A percentile compares a stretch with the other conserved stretches of the same genome.
Conservation (phyloP, 2,888 invertebrate genomes). For the Argyra leucocephala region DNA sequence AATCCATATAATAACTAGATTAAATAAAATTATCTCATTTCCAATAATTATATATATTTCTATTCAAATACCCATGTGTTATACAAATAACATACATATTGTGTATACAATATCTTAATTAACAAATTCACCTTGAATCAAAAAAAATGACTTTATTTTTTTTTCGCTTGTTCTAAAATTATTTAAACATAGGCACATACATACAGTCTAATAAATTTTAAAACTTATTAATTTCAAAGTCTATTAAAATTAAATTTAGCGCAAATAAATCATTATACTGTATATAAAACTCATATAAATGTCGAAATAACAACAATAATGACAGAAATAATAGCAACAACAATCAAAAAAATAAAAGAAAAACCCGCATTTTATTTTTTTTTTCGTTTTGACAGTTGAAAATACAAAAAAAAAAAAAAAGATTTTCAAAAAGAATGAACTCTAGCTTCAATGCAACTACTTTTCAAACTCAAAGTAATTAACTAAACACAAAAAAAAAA, state of each 20-base stretch:
- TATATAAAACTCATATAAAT: background rate
- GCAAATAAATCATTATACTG: constrained; percentile 1
- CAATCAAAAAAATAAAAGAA: background rate
- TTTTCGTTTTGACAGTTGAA: background rate
- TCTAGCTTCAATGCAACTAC: too few species aligned
- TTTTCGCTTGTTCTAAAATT: too few species aligned
- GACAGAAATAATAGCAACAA: background rate
- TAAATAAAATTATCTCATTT: too few species aligned
- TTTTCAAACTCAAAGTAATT: too few species aligned
- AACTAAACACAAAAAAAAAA: too few species aligned
- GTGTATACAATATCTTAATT: background rate
- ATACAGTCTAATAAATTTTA: background rate
- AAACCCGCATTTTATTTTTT: background rate
- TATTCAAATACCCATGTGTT: too few species aligned
- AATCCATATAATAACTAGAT: too few species aligned
- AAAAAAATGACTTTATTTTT: background rate
- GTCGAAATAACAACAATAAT: background rate
- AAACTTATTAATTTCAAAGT: background rate
- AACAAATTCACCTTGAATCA: constrained; percentile 2
- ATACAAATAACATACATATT: too few species aligned
- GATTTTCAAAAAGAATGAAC: background rate
- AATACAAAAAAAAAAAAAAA: background rate
- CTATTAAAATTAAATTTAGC: background rate
- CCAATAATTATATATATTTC: too few species aligned
- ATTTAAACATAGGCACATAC: background rate